Percentiles rank a stretch among this genome's conserved stretches.
Evolutionary conservation across 2,113 vertebrate genomes (phyloP).

Genomic region (Chloroceryle aenea): DNA sequence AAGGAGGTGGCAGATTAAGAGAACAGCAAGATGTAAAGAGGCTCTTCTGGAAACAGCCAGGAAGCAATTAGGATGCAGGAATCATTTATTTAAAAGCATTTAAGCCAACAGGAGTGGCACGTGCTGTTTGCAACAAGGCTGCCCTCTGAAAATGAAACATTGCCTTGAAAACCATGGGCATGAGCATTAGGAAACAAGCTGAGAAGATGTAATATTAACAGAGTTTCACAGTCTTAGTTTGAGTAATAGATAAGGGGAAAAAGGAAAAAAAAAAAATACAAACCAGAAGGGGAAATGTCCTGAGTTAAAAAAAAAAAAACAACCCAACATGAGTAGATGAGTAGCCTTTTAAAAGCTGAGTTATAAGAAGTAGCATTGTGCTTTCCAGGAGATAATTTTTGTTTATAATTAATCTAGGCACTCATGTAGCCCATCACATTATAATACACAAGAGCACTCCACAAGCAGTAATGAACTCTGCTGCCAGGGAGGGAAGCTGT

Average conservation of each 20-base stretch:
- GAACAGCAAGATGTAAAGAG: conserved; percentile 39
- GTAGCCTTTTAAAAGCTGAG: neutral
- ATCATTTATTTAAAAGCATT: conserved; percentile 58
- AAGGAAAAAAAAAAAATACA: neutral
- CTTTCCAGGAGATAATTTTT: conserved; percentile 40
- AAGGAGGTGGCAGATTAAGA: conserved; percentile 62
- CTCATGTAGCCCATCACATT: neutral
- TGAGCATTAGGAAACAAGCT: neutral
- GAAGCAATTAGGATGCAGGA: conserved; percentile 56
- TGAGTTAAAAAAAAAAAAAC: neutral
- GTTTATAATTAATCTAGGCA: conserved; percentile 34
- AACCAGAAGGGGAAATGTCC: neutral
- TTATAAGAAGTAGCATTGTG: neutral
- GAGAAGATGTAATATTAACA: neutral
- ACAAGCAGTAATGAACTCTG: neutral
- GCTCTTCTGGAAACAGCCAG: conserved; percentile 37
- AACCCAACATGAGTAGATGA: neutral
- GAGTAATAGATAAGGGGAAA: neutral
- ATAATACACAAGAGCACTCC: neutral
- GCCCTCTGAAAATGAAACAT: neutral
- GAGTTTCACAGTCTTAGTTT: neutral
- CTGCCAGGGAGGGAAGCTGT: neutral
- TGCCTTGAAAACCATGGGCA: neutral
- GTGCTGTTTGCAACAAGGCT: conserved; percentile 48
- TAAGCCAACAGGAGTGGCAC: conserved; percentile 14